Percentiles rank a stretch among this genome's conserved stretches.
These are phyloP conservation scores for Herminia tarsipennalis DNA, from an alignment of 2,888 invertebrate species.

Conservation along the genomic window DNA sequence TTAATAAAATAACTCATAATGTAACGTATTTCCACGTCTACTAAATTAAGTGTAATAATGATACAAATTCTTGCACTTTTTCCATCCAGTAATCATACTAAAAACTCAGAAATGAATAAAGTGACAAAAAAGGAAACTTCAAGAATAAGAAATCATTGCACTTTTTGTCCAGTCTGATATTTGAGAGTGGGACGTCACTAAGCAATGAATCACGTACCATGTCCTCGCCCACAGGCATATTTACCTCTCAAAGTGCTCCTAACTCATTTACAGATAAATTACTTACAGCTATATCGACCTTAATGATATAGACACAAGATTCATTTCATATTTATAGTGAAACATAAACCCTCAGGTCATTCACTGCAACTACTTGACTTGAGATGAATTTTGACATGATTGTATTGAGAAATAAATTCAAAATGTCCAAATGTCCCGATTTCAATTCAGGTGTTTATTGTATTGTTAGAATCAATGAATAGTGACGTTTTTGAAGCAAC, in stretches of 20 bases:
- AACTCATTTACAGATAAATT: conserved; percentile 49
- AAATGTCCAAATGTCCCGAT: conserved; percentile 7
- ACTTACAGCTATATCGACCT: conserved; percentile 48
- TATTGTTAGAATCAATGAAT: too few relatives aligned
- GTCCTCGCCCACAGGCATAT: conserved; percentile 74
- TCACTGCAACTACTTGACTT: conserved; percentile 60
- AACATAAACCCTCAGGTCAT: conserved; percentile 58
- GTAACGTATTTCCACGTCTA: too few relatives aligned
- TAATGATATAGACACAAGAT: conserved; percentile 49
- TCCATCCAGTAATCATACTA: conserved; percentile 26
- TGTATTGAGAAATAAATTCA: conserved; percentile 42
- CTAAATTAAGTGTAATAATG: conserved; percentile 25
- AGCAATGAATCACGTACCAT: conserved; percentile 72
- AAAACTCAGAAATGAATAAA: conserved; percentile 29
- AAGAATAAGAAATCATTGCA: conserved; percentile 53
- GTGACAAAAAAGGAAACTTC: conserved; percentile 42
- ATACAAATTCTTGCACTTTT: conserved; percentile 29
- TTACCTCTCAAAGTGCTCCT: conserved; percentile 67
- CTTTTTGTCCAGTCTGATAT: conserved; percentile 51
- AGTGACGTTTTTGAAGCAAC: too few relatives aligned
- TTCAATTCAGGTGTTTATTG: too few relatives aligned
- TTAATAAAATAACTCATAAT: too few relatives aligned
- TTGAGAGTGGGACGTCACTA: conserved; percentile 63
- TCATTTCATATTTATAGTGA: conserved; percentile 32
- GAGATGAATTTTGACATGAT: conserved; percentile 51